These are phyloP conservation scores for Itoplectis maculator DNA, from an alignment of 2,888 invertebrate genomes.

Conservation along the genomic window DNA sequence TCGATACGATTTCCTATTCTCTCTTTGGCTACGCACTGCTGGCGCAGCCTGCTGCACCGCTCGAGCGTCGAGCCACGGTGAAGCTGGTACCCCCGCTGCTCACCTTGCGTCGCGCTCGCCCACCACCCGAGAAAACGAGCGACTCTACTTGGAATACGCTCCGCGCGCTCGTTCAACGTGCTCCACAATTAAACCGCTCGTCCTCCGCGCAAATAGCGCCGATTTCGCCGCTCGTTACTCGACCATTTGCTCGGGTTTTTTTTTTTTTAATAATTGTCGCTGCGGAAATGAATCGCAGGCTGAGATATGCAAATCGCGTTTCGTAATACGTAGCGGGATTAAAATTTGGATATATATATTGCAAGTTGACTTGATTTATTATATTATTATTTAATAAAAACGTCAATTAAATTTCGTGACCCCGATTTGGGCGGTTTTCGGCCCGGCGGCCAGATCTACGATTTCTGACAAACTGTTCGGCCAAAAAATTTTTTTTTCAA, in stretches of 20 bases:
- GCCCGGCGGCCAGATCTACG: no score
- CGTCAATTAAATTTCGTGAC: no score
- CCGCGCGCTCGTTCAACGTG: constrained; percentile 6
- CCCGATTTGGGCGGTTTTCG: no score
- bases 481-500: no score
- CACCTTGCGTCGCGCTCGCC: constrained; percentile 12
- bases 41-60: neutral
- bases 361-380: no score
- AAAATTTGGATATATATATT: no score
- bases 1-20: constrained; percentile 72
- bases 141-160: neutral
- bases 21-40: constrained; percentile 31
- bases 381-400: no score
- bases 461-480: no score
- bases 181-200: constrained; percentile 17
- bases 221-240: neutral
- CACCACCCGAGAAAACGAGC: constrained; percentile 1
- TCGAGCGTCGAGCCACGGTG: neutral
- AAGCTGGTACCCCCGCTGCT: constrained; percentile 29
- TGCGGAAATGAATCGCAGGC: no score
- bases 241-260: neutral
- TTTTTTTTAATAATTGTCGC: neutral
- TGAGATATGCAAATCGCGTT: no score
- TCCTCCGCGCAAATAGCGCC: neutral
- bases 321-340: no score